A percentile compares a stretch with the other conserved stretches of the same genome.
Evolutionary conservation across 2,113 vertebrate genomes (phyloP).

Genomic region (mouse (Mus musculus)): GRCm39 chr2:75080001-75080500

Average conservation of each 20-base stretch:
- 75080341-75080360: neutral
- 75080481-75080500: slow-evolving; percentile 36
- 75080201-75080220: neutral
- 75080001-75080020: neutral
- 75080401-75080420: neutral
- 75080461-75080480: neutral
- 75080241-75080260: neutral
- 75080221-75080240: neutral
- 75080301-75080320: neutral
- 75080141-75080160: neutral
- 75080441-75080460: slow-evolving; percentile 12
- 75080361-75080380: neutral
- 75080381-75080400: neutral
- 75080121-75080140: neutral
- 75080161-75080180: neutral
- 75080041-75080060: neutral
- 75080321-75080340: too few species aligned
- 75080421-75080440: neutral
- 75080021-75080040: slow-evolving; percentile 12
- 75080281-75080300: neutral
- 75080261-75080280: neutral
- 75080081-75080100: slow-evolving; percentile 19
- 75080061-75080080: slow-evolving; percentile 25
- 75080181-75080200: neutral
- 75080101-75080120: neutral